Evolutionary conservation across 2,113 vertebrate genomes (phyloP).

Genomic region (Pavo muticus): DNA sequence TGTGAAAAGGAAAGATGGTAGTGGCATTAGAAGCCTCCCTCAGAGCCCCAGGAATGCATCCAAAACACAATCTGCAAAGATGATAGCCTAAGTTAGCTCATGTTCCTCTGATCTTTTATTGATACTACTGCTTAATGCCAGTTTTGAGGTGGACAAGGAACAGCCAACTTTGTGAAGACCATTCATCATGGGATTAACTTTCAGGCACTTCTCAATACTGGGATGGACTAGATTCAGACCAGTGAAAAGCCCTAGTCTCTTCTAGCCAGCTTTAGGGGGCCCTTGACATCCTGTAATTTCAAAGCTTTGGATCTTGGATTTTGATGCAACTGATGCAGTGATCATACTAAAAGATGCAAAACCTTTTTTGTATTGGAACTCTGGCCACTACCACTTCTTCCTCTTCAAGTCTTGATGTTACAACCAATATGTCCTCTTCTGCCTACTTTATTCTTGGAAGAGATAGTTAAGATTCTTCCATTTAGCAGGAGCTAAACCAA

Average conservation of each 20-base stretch:
- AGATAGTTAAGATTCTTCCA: not conserved
- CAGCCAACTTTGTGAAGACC: slow-evolving; percentile 32
- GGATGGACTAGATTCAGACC: not conserved
- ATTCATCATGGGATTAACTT: slow-evolving; percentile 63
- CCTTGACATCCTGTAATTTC: not conserved
- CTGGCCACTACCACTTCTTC: not conserved
- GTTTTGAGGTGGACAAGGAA: slow-evolving; percentile 61
- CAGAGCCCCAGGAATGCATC: slow-evolving; percentile 51
- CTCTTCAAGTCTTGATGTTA: not conserved
- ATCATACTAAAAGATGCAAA: not conserved
- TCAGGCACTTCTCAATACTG: not conserved
- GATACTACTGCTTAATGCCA: slow-evolving; percentile 56
- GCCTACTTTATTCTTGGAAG: not conserved
- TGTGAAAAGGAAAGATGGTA: slow-evolving; percentile 53
- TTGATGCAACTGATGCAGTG: not conserved
- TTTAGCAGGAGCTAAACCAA: not conserved
- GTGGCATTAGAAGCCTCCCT: slow-evolving; percentile 38
- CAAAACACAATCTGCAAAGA: slow-evolving; percentile 32
- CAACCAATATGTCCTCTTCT: not conserved
- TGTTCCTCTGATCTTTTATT: slow-evolving; percentile 65
- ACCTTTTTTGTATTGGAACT: not conserved
- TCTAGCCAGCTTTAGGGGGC: not conserved
- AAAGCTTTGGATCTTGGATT: not conserved
- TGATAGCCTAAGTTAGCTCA: slow-evolving; percentile 33
- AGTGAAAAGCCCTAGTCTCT: not conserved